These are phyloP conservation scores for Columbina picui DNA, from an alignment of 2,113 vertebrate species.

Conservation along the genomic window DNA sequence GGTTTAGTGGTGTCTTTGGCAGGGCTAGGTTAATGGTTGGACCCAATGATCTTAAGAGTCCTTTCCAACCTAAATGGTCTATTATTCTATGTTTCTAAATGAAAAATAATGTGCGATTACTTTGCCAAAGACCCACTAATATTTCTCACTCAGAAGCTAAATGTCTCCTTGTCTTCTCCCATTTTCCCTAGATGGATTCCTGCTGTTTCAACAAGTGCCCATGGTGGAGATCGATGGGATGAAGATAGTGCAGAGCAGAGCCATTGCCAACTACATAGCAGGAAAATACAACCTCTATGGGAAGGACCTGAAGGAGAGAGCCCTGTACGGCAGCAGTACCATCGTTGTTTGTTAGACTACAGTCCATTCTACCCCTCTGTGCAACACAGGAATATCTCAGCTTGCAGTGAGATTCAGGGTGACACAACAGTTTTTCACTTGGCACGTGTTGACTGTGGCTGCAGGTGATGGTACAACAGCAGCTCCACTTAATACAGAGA, in stretches of 20 bases:
- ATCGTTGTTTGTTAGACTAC: not conserved
- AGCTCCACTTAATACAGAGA: not conserved
- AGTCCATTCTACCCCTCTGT: not conserved
- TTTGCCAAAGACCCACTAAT: not conserved
- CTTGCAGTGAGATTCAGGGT: not conserved
- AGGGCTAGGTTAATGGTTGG: not conserved
- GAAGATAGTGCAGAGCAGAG: no score
- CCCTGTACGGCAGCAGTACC: conserved; percentile 68
- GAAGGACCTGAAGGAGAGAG: conserved; percentile 81
- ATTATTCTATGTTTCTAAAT: not conserved
- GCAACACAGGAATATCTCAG: not conserved
- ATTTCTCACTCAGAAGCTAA: not conserved
- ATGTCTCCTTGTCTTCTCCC: not conserved
- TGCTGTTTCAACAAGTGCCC: conserved; percentile 88
- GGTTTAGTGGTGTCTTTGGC: not conserved
- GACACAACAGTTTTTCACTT: not conserved
- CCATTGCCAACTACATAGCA: conserved; percentile 77
- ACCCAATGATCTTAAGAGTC: not conserved
- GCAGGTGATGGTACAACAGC: not conserved
- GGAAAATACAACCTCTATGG: conserved; percentile 84
- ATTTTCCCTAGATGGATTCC: conserved; percentile 62
- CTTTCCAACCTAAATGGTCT: not conserved
- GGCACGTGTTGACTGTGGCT: not conserved
- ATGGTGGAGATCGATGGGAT: conserved; percentile 37
- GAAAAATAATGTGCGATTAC: not conserved